Conservation (phyloP, 2,888 invertebrate genomes). For the Pomacea canaliculata region DNA sequence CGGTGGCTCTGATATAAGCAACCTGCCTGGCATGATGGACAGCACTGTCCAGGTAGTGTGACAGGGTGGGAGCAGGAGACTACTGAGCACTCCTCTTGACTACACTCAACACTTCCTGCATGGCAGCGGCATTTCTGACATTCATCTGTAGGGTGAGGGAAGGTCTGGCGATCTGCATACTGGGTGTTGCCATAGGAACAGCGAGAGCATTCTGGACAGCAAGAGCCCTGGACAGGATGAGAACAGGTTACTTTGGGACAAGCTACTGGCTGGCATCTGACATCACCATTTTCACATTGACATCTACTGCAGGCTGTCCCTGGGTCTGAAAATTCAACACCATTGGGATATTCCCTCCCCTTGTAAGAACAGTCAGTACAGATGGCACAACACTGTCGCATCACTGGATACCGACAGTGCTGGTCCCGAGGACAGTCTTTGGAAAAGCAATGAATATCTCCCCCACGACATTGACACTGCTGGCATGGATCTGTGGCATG, state of each 20-base stretch:
- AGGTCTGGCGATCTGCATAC: slow-evolving; percentile 41
- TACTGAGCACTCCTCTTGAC: slow-evolving; percentile 24
- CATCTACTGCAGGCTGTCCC: slow-evolving; percentile 6
- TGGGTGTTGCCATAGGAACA: slow-evolving; percentile 41
- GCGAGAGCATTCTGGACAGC: slow-evolving; percentile 45
- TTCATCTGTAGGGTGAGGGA: slow-evolving; percentile 39
- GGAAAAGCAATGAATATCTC: slow-evolving; percentile 41
- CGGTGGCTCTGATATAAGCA: slow-evolving; percentile 38
- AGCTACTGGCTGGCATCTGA: slow-evolving; percentile 37
- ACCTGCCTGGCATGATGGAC: slow-evolving; percentile 49
- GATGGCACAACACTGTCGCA: slow-evolving; percentile 45
- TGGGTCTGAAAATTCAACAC: slow-evolving; percentile 39
- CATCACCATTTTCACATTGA: slow-evolving; percentile 36
- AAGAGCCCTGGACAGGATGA: slow-evolving; percentile 44
- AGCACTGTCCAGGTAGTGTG: slow-evolving; percentile 42
- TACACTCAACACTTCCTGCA: slow-evolving; percentile 37
- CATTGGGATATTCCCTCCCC: slow-evolving; percentile 40
- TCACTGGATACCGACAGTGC: slow-evolving; percentile 44
- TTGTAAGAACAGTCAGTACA: slow-evolving; percentile 46
- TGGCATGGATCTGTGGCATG: slow-evolving; percentile 43
- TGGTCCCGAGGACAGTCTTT: slow-evolving; percentile 36
- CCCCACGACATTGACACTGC: slow-evolving; percentile 50
- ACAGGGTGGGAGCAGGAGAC: slow-evolving; percentile 45
- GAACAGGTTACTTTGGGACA: slow-evolving; percentile 46
- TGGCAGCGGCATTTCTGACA: slow-evolving; percentile 48